A percentile compares a stretch with the other conserved stretches of the same genome.
Conservation (phyloP, 1,140 invertebrate genomes). For the Hyles euphorbiae region DNA sequence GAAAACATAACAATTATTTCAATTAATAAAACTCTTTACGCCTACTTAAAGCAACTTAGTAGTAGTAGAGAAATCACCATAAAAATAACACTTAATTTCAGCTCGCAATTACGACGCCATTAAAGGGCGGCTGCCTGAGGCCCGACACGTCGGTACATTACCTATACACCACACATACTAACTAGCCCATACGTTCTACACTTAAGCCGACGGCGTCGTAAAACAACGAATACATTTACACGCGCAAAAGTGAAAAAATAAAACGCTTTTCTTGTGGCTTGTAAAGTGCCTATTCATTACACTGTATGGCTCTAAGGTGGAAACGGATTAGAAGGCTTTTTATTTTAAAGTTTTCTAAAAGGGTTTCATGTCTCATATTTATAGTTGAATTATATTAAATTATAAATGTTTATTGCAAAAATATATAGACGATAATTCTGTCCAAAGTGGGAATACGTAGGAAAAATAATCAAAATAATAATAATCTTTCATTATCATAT, state of each 20-base stretch:
- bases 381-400: too few species aligned
- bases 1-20: conserved; percentile 32
- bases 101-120: conserved; percentile 66
- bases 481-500: too few species aligned
- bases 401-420: too few species aligned
- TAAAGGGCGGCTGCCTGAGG: conserved; percentile 63
- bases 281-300: conserved; percentile 9
- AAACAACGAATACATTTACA: conserved; percentile 33
- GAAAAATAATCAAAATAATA: too few species aligned
- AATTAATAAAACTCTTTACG: conserved; percentile 71
- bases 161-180: conserved; percentile 43
- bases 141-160: conserved; percentile 60
- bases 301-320: neutral
- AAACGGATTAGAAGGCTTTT: too few species aligned
- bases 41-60: conserved; percentile 71
- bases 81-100: conserved; percentile 76
- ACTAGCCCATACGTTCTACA: conserved; percentile 34
- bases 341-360: too few species aligned
- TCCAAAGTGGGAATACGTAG: too few species aligned
- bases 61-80: conserved; percentile 73
- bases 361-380: too few species aligned
- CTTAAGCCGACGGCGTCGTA: conserved; percentile 48
- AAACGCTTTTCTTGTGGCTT: conserved; percentile 16
- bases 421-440: too few species aligned
- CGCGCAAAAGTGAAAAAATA: conserved; percentile 23